Evolutionary conservation across 2,888 invertebrate species (phyloP).

Genomic region (Pristionchus arcanus): DNA sequence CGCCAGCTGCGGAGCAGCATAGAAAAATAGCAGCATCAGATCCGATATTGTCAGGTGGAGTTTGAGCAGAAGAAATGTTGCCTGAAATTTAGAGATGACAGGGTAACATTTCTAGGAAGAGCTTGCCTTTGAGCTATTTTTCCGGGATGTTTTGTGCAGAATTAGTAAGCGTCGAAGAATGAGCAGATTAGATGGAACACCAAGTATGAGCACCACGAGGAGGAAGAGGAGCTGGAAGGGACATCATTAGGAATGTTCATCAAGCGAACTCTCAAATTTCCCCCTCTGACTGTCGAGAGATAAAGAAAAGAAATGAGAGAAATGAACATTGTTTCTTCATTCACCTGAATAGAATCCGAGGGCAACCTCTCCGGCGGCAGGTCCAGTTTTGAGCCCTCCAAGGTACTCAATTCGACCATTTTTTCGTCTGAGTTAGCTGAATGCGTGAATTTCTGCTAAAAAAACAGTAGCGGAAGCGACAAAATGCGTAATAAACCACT

Average conservation of each 20-base stretch:
- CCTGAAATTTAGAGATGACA: too few species aligned
- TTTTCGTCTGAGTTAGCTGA: too few species aligned
- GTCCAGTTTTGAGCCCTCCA: background rate
- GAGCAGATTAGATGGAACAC: conserved; percentile 73
- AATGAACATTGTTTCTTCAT: background rate
- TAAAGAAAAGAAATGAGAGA: background rate
- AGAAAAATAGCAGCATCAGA: conserved; percentile 68
- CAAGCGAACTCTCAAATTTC: too few species aligned
- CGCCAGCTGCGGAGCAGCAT: conserved; percentile 66
- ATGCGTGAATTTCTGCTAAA: too few species aligned
- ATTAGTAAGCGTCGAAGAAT: conserved; percentile 69
- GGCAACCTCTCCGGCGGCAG: background rate
- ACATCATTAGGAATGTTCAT: too few species aligned
- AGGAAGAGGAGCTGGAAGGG: conserved; percentile 40
- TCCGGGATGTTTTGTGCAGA: conserved; percentile 64
- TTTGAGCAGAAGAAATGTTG: conserved; percentile 76
- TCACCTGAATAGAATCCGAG: background rate
- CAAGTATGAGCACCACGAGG: conserved; percentile 58
- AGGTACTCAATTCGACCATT: background rate
- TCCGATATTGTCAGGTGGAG: conserved; percentile 77
- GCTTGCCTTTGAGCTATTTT: conserved; percentile 67
- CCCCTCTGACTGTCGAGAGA: background rate
- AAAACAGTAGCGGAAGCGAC: too few species aligned
- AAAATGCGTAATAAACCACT: too few species aligned
- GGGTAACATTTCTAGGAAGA: too few species aligned